These are phyloP conservation scores for Drosophila ironensis DNA, from an alignment of 1,140 invertebrate species.

Conservation along the genomic window DNA sequence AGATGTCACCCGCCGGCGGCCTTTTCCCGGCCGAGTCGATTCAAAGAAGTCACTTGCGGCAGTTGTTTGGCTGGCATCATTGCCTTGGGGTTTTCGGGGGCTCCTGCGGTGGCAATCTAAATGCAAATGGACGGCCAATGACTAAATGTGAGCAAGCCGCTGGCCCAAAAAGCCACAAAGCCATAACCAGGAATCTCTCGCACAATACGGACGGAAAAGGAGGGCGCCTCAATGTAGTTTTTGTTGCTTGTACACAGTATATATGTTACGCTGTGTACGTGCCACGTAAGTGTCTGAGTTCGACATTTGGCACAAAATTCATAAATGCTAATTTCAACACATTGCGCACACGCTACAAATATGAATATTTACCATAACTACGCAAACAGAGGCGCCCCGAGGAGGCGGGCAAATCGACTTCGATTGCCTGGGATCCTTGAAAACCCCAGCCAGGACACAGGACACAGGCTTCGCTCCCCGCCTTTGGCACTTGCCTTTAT, in stretches of 20 bases:
- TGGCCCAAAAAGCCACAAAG: conserved; percentile 66
- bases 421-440: conserved; percentile 39
- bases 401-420: conserved; percentile 44
- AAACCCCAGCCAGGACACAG: conserved; percentile 5
- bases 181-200: conserved; percentile 78
- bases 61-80: conserved; percentile 25
- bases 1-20: conserved; percentile 58
- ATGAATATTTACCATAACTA: conserved; percentile 81
- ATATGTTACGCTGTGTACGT: conserved; percentile 22
- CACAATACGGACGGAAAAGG: conserved; percentile 50
- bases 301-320: conserved; percentile 77
- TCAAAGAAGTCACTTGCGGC: conserved; percentile 40
- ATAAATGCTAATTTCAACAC: conserved; percentile 81
- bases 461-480: neutral
- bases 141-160: conserved; percentile 59
- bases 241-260: conserved; percentile 12
- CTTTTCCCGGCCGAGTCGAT: conserved; percentile 22
- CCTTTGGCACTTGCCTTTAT: conserved; percentile 47
- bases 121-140: conserved; percentile 70
- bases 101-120: conserved; percentile 59
- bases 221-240: conserved; percentile 53
- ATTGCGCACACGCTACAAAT: conserved; percentile 80
- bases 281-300: conserved; percentile 47
- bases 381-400: conserved; percentile 59
- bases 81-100: neutral